phyloP scores from a whole-genome alignment of 2,113 vertebrate genomes.

The Patagioenas fasciata region DNA sequence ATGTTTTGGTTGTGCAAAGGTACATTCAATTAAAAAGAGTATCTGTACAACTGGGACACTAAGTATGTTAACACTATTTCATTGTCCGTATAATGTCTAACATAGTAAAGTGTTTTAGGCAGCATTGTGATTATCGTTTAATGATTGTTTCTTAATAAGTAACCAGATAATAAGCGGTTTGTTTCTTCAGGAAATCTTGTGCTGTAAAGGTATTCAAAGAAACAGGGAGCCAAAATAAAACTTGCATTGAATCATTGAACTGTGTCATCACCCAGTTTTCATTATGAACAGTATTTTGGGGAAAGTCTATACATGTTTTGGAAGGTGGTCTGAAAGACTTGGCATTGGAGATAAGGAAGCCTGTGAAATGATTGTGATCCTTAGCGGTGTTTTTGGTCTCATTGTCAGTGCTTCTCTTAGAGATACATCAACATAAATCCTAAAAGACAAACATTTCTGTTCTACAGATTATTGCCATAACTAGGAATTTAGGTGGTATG shows the following conservation, averaged over 20 bases:
- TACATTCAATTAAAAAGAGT: not conserved
- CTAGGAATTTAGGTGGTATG: not conserved
- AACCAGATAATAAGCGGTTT: not conserved
- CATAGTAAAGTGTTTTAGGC: not conserved
- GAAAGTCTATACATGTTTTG: not conserved
- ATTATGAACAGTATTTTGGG: not conserved
- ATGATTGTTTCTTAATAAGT: slow-evolving; percentile 4
- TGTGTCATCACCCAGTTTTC: not conserved
- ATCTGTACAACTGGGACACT: not conserved
- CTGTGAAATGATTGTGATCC: not conserved
- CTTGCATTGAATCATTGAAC: not conserved
- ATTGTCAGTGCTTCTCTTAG: not conserved
- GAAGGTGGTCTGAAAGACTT: not conserved
- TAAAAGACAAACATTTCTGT: not conserved
- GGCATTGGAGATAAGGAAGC: not conserved
- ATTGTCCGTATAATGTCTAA: not conserved
- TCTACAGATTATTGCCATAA: not conserved
- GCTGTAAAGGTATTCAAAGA: not conserved
- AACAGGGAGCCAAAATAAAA: not conserved
- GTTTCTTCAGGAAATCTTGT: not conserved
- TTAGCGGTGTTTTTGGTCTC: not conserved
- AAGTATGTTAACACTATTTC: not conserved
- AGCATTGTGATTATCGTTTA: not conserved
- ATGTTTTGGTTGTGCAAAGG: not conserved
- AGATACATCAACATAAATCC: not conserved